phyloP scores from a whole-genome alignment of 1,140 invertebrate genomes.

The Cyclina sinensis region DNA sequence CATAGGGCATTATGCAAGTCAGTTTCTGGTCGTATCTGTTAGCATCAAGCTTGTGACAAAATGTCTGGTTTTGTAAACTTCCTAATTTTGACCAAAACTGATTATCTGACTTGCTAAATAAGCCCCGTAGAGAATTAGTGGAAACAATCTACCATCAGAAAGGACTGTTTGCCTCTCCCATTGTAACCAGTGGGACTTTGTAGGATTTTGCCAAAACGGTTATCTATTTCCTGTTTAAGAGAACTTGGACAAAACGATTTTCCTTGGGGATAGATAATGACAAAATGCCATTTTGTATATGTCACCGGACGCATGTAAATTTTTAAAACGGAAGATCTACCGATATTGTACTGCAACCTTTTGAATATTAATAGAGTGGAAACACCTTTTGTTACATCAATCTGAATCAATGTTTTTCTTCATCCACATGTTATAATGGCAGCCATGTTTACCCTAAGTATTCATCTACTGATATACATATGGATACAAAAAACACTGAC shows the following conservation, averaged over 20 bases:
- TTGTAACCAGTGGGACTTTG: conserved; percentile 19
- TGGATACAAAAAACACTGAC: background rate
- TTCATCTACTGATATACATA: background rate
- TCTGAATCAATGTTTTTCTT: background rate
- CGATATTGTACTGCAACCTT: background rate
- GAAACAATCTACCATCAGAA: conserved; percentile 42
- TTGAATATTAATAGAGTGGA: background rate
- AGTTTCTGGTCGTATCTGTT: conserved; percentile 12
- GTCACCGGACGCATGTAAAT: conserved; percentile 14
- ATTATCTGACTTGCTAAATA: conserved; percentile 50
- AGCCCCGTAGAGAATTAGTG: background rate
- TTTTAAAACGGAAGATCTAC: background rate
- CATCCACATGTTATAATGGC: too few species aligned
- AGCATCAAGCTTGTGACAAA: conserved; percentile 38
- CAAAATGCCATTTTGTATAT: background rate
- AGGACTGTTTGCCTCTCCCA: background rate
- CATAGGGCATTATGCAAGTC: background rate
- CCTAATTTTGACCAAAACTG: conserved; percentile 56
- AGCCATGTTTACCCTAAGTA: too few species aligned
- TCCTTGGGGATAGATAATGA: background rate
- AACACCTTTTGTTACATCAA: background rate
- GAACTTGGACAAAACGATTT: conserved; percentile 16
- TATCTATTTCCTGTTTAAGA: conserved; percentile 24
- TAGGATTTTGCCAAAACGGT: background rate
- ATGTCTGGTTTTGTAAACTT: conserved; percentile 27